Evolutionary conservation across 2,113 vertebrate genomes (phyloP).

Genomic region (Gobiocypris rarus): DNA sequence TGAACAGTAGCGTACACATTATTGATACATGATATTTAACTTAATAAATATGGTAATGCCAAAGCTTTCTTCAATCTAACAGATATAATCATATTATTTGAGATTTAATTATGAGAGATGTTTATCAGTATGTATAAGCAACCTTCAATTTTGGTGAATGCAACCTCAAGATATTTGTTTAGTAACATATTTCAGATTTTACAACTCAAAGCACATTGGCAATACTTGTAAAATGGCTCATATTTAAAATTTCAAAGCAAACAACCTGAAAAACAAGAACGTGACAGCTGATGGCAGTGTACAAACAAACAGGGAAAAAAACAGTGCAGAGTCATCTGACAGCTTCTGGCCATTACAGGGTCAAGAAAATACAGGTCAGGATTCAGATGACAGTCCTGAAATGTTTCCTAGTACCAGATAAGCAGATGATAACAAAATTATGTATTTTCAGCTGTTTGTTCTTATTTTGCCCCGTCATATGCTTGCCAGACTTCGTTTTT

Average conservation of each 20-base stretch:
- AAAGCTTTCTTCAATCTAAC: not conserved
- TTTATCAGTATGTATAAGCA: not conserved
- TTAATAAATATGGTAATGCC: not conserved
- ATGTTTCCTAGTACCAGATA: not conserved
- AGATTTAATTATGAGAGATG: not conserved
- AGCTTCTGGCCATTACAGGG: conserved; percentile 18
- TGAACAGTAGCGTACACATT: too few species aligned
- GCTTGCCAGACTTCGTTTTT: not conserved
- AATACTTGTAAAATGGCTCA: not conserved
- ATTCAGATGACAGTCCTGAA: not conserved
- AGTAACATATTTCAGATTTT: not conserved
- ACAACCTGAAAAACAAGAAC: not conserved
- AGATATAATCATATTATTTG: not conserved
- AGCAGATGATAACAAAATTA: not conserved
- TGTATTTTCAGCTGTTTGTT: not conserved
- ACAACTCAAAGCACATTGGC: not conserved
- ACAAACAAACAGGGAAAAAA: not conserved
- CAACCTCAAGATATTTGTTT: not conserved
- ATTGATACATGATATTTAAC: too few species aligned
- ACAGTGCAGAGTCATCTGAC: conserved; percentile 21
- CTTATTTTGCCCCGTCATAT: not conserved
- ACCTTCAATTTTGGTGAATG: not conserved
- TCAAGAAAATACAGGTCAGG: conserved; percentile 1
- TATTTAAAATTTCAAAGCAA: not conserved
- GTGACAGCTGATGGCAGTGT: not conserved